Evolutionary conservation across 2,888 invertebrate species (phyloP), one percentile per base, ranked within the genome.

Genomic region (Blastobasis adustella): DNA sequence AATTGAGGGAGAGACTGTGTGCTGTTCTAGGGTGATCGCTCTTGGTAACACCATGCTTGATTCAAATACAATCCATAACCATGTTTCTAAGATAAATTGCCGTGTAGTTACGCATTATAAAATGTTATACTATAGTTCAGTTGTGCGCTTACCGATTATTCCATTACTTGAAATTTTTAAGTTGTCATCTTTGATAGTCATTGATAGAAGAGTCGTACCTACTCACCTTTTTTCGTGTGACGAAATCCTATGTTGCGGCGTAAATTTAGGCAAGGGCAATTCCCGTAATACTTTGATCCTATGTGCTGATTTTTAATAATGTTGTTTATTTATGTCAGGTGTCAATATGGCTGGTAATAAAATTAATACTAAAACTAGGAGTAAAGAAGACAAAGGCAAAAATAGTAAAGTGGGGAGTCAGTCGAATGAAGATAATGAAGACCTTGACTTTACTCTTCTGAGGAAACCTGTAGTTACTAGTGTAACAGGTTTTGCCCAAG

Each of bases 391-490:
- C 49, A 84, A 70, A 61, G 66, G 62, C 66, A 89, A 80, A 75
- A 62, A 58, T 59, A 78, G 64, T 61, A 80, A 79, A 69, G 60
- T 60, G 56, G 59, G 70, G 58, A 70, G 59, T 59, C 78, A 76
- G 65, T 63, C 57, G 54, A 76, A 63, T 73, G 87, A 83, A 60
- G 83, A 85, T 53, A 55, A 60, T 66, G 86, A 85, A 58, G 83
- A 87, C 46, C 71, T 82, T 60, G 91, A 92, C 69, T 88, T 90
- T 67, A 88, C 91, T 64, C 64, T 91, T 56, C 79, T 92, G 43
- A 85, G 91, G 62, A 92, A 92, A 71, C 94, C 95, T 10, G 90
- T 95, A 63, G 87, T 89, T 54, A 93, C 92, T 52, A 94, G 92
- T 74, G 81, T 93, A 51, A 91, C 91, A 58, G 93, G 93, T 49